phyloP scores from a whole-genome alignment of 1,140 invertebrate species.

The Samia ricini region DNA sequence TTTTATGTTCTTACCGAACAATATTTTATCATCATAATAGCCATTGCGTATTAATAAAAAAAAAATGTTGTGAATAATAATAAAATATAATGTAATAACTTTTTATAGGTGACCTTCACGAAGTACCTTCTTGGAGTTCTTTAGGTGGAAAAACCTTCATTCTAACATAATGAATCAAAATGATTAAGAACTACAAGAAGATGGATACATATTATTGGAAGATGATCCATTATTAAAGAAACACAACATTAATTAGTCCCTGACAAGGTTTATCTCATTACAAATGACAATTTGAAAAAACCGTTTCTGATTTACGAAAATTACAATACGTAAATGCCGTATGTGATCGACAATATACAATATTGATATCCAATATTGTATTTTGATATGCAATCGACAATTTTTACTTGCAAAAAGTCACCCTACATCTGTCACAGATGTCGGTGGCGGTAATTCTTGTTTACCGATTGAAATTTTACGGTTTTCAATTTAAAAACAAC shows the following conservation, averaged over 20 bases:
- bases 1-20: not conserved
- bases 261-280: no score
- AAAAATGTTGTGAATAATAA: not conserved
- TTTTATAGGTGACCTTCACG: not conserved
- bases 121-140: not conserved
- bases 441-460: conserved; percentile 1
- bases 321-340: not conserved
- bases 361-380: no score
- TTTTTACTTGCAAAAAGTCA: not conserved
- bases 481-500: conserved; percentile 1
- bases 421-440: conserved; percentile 15
- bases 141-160: not conserved
- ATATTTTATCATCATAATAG: not conserved
- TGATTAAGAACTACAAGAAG: no score
- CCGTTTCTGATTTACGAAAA: not conserved
- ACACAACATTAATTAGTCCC: no score
- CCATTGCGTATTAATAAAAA: not conserved
- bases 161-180: no score
- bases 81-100: not conserved
- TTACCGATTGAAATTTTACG: not conserved
- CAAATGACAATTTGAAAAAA: no score
- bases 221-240: no score
- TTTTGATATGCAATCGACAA: not conserved
- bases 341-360: not conserved
- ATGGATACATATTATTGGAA: no score